Percentiles rank a stretch among this genome's conserved stretches.
Evolutionary conservation across 2,888 invertebrate species (phyloP).

Genomic region (Eristalinus sepulchralis): DNA sequence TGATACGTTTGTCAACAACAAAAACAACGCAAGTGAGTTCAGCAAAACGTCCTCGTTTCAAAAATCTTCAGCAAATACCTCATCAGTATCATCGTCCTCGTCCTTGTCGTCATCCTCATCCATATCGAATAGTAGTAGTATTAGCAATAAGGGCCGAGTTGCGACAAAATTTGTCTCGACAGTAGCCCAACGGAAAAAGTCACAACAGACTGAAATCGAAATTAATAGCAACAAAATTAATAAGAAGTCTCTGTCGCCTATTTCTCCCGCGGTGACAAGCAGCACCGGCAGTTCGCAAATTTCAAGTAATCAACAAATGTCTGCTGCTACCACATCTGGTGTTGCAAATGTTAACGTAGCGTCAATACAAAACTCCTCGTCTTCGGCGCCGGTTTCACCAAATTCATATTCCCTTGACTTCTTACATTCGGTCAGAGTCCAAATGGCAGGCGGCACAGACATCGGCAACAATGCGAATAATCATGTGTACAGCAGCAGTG

Average conservation of each 20-base stretch:
- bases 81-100: slow-evolving; percentile 57
- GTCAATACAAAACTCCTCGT: slow-evolving; percentile 31
- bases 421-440: slow-evolving; percentile 76
- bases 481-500: slow-evolving; percentile 53
- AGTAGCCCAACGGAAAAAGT: slow-evolving; percentile 51
- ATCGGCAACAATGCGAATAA: slow-evolving; percentile 5
- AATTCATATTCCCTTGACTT: slow-evolving; percentile 76
- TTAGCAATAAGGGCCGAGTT: slow-evolving; percentile 41
- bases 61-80: slow-evolving; percentile 48
- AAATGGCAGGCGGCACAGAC: slow-evolving; percentile 74
- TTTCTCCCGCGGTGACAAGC: slow-evolving; percentile 45
- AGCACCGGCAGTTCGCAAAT: background rate
- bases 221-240: slow-evolving; percentile 35
- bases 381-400: slow-evolving; percentile 65
- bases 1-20: slow-evolving; percentile 57
- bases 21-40: slow-evolving; percentile 46
- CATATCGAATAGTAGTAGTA: slow-evolving; percentile 35
- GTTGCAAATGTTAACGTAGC: slow-evolving; percentile 46
- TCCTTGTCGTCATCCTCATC: slow-evolving; percentile 57
- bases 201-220: slow-evolving; percentile 39
- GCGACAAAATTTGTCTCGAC: slow-evolving; percentile 41
- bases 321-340: slow-evolving; percentile 48
- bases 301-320: slow-evolving; percentile 45
- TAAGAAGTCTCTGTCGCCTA: slow-evolving; percentile 29
- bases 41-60: slow-evolving; percentile 49